Percentiles rank a stretch among this genome's conserved stretches.
Conservation (phyloP, 2,888 invertebrate species). For the Branchipolynoe longqiensis region DNA sequence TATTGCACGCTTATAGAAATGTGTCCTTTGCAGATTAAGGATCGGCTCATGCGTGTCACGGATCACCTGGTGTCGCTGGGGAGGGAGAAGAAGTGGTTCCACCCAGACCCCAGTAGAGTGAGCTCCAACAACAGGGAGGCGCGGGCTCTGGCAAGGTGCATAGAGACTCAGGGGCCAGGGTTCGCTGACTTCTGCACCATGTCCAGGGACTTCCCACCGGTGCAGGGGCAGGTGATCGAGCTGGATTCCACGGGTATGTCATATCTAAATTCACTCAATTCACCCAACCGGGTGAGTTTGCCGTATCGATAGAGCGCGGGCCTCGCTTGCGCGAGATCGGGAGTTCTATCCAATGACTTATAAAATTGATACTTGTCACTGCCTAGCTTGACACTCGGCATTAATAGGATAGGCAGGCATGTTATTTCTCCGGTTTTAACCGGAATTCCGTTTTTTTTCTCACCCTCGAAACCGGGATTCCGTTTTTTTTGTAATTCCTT, state of each 20-base stretch:
- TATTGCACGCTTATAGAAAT: background rate
- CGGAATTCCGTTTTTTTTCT: too few species aligned
- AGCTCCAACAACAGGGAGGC: constrained; percentile 14
- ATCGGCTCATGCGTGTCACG: background rate
- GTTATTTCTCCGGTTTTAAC: too few species aligned
- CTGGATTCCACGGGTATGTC: background rate
- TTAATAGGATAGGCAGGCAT: too few species aligned
- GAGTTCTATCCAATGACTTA: too few species aligned
- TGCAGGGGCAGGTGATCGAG: background rate
- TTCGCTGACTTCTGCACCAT: constrained; percentile 19
- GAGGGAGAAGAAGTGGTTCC: background rate
- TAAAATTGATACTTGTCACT: too few species aligned
- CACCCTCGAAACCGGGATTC: too few species aligned
- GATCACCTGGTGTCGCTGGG: background rate
- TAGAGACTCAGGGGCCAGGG: background rate
- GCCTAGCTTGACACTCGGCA: too few species aligned
- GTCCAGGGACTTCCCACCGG: background rate
- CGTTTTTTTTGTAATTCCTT: too few species aligned
- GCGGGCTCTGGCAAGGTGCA: background rate
- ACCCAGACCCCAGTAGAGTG: background rate
- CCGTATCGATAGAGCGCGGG: too few species aligned
- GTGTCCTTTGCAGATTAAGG: background rate
- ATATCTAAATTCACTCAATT: too few species aligned
- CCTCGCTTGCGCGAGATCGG: too few species aligned
- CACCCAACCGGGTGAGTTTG: too few species aligned